Evolutionary conservation across 2,888 invertebrate genomes (phyloP).

Genomic region (Patella depressa): DNA sequence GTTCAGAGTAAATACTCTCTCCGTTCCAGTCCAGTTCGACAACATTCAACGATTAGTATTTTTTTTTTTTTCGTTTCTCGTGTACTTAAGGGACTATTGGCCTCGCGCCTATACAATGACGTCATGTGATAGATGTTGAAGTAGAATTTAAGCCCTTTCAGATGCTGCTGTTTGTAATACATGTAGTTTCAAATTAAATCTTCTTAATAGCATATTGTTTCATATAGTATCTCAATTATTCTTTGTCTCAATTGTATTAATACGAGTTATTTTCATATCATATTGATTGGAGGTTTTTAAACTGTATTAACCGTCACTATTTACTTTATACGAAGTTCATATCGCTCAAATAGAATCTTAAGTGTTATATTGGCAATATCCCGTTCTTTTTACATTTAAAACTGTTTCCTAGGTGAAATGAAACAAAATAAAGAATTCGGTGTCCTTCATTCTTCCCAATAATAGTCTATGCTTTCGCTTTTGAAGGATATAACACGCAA

Average conservation of each 20-base stretch:
- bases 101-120: not conserved
- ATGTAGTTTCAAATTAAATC: constrained; percentile 2
- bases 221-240: not conserved
- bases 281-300: too few species aligned
- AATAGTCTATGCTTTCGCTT: too few species aligned
- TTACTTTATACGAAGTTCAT: not conserved
- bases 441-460: too few species aligned
- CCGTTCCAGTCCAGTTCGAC: not conserved
- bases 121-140: constrained; percentile 11
- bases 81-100: constrained; percentile 9
- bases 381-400: too few species aligned
- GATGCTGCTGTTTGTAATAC: constrained; percentile 2
- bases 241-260: too few species aligned
- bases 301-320: too few species aligned
- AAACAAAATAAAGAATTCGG: too few species aligned
- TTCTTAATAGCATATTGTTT: constrained; percentile 9
- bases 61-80: not conserved
- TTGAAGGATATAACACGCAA: too few species aligned
- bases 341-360: not conserved
- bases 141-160: constrained; percentile 13
- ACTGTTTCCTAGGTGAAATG: too few species aligned
- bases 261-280: too few species aligned
- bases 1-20: not conserved
- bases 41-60: not conserved
- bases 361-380: not conserved